Base-by-base conservation (phyloP, 2,797 vertebrate species). In the Miichthys miiuy region DNA sequence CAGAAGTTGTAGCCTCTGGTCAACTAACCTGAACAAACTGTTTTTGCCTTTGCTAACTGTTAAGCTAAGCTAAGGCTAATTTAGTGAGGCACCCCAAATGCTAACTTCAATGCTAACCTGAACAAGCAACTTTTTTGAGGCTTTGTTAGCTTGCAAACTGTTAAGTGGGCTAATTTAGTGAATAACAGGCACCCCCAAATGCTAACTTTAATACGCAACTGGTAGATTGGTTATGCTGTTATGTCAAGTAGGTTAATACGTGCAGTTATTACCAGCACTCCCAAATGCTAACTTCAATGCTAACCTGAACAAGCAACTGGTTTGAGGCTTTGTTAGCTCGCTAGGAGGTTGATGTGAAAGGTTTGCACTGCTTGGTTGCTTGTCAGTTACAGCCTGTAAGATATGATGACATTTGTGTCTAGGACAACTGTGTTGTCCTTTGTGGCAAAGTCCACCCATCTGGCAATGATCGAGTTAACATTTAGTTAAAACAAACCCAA, bases 381-480 rank as follows among this genome's bases (percentile, higher is more conserved):
- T 3, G 1, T 57, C 11, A 9, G 34, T 62, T 42, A 62, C 3
- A 17, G 48, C 18, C 3, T 55, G 41, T 0, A 17, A 38, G 3
- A 21, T 20, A 1, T 30, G 38, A 34, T 6, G 8, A 20, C 10
- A 71, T 11, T 41, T 5, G 41, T 25, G 46, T 70, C 42, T 18
- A 7, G n/a, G 21, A 68, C 34, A 71, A 12, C 38, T 18, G 20
- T 27, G 16, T 54, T 10, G 17, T 16, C 17, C 44, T 18, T 20
- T 4, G 25, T 60, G 41, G 7, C 62, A 56, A 65, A 65, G 70
- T 74, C 75, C 69, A 57, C 8, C 20, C 8, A 13, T n/a, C 42
- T 30, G 21, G 34, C 4, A 3, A 52, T 47, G 48, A 68, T 20
- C 3, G 6, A 50, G 27, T 48, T n/a, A n/a, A 30, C 17, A 20